Evolutionary conservation across 2,888 invertebrate genomes (phyloP).

Genomic region (Dione juno): DNA sequence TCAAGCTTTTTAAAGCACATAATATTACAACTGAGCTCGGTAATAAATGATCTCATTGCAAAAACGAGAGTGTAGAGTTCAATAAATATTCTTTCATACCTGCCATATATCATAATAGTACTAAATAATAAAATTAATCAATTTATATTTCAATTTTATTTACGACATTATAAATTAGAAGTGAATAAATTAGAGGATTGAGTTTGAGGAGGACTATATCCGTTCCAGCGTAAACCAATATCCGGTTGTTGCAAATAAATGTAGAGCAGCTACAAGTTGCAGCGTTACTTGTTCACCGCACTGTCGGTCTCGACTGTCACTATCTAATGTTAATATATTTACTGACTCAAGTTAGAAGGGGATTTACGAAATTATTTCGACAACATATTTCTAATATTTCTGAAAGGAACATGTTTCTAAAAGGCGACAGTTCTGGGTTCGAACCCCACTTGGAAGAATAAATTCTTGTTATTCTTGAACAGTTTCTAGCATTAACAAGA

Average conservation of each 20-base stretch:
- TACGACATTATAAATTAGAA: not conserved
- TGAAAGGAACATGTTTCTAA: too few species aligned
- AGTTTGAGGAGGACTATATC: not conserved
- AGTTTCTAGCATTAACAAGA: not conserved
- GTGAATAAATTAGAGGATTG: not conserved
- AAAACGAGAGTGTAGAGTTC: too few species aligned
- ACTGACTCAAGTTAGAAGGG: not conserved
- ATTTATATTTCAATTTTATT: not conserved
- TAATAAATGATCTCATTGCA: too few species aligned
- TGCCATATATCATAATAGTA: too few species aligned
- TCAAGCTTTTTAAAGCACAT: not conserved
- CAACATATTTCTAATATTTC: too few species aligned
- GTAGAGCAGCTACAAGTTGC: not conserved
- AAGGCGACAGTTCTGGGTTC: too few species aligned
- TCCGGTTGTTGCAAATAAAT: constrained; percentile 11
- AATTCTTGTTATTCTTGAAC: too few species aligned
- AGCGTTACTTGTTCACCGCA: not conserved
- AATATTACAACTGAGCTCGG: not conserved
- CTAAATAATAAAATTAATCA: not conserved
- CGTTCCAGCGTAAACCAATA: not conserved
- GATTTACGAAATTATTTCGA: not conserved
- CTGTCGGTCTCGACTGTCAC: too few species aligned
- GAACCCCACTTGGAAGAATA: too few species aligned
- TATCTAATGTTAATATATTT: not conserved
- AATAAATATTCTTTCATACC: too few species aligned